These are phyloP conservation scores for Epirrita christyi DNA, from an alignment of 2,888 invertebrate genomes.

Conservation along the genomic window DNA sequence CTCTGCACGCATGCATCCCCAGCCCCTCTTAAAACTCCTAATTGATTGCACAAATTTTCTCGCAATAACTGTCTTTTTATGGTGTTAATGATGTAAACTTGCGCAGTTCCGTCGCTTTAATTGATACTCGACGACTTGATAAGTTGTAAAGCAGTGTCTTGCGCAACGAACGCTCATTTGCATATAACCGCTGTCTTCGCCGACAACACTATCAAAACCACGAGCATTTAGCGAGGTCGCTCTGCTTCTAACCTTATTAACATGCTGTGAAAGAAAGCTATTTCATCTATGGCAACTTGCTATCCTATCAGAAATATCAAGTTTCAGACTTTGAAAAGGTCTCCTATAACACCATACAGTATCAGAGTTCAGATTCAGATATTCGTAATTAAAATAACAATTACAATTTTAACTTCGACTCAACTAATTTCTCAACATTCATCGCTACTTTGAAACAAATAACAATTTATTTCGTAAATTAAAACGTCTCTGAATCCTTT, in stretches of 20 bases:
- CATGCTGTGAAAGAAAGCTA: neutral
- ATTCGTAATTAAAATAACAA: neutral
- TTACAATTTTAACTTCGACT: neutral
- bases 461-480: constrained; percentile 13
- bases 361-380: neutral
- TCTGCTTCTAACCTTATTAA: constrained; percentile 38
- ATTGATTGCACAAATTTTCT: constrained; percentile 84
- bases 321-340: neutral
- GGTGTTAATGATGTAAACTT: constrained; percentile 82
- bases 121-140: constrained; percentile 69
- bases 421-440: constrained; percentile 10
- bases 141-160: constrained; percentile 60
- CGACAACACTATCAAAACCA: constrained; percentile 66
- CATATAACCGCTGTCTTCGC: constrained; percentile 59
- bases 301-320: neutral
- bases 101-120: constrained; percentile 75
- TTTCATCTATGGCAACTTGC: neutral
- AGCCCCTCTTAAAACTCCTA: constrained; percentile 81
- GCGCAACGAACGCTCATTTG: constrained; percentile 58
- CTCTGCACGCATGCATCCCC: constrained; percentile 73
- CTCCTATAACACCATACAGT: too few relatives aligned
- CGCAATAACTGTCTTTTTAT: constrained; percentile 84
- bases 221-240: constrained; percentile 57
- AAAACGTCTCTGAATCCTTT: neutral
- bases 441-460: constrained; percentile 10